phyloP scores from a whole-genome alignment of 1,140 invertebrate genomes.

The Drosophila pruinosa region DNA sequence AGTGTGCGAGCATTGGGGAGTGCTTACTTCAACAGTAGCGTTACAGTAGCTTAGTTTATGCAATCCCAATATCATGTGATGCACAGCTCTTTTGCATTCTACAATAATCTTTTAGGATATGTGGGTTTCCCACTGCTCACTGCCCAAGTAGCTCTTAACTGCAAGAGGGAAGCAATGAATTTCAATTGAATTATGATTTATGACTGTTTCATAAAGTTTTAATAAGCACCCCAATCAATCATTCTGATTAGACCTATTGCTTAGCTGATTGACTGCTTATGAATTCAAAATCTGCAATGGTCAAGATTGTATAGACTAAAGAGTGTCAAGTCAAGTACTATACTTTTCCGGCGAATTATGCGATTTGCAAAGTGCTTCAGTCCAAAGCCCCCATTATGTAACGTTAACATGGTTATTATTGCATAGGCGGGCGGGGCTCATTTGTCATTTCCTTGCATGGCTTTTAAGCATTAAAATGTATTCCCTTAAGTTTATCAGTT shows the following conservation, averaged over 20 bases:
- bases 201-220: constrained; percentile 48
- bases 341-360: constrained; percentile 15
- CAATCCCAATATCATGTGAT: constrained; percentile 72
- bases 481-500: constrained; percentile 8
- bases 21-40: constrained; percentile 41
- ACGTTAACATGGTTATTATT: constrained; percentile 9
- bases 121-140: neutral
- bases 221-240: constrained; percentile 54
- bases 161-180: constrained; percentile 45
- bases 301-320: constrained; percentile 24
- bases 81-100: constrained; percentile 20
- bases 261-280: constrained; percentile 31
- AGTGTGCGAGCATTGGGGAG: constrained; percentile 4
- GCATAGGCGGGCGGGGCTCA: constrained; percentile 14
- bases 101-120: constrained; percentile 26
- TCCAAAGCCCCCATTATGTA: constrained; percentile 47
- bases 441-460: constrained; percentile 1
- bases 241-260: constrained; percentile 53
- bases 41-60: constrained; percentile 72
- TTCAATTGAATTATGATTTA: constrained; percentile 69
- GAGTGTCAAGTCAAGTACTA: neutral
- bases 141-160: constrained; percentile 25
- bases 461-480: constrained; percentile 5
- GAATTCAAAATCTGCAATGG: constrained; percentile 39
- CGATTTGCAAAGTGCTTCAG: constrained; percentile 24